These are phyloP conservation scores for Melikaiella ostensackeni DNA, from an alignment of 2,888 invertebrate species.

Conservation along the genomic window DNA sequence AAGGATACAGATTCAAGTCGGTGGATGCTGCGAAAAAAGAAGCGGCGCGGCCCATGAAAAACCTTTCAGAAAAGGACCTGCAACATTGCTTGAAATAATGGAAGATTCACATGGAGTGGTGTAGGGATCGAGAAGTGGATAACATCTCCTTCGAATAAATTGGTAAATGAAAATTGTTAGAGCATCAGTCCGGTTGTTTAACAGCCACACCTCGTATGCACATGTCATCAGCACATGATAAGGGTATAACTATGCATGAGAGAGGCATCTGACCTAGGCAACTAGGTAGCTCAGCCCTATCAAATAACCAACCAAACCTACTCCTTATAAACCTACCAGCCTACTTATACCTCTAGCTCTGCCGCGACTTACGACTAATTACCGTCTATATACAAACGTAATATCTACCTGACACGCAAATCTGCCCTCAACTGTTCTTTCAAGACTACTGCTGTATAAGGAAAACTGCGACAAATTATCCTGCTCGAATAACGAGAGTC, in stretches of 20 bases:
- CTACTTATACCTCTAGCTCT: conserved; percentile 35
- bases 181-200: too few species aligned
- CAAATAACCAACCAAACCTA: conserved; percentile 13
- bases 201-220: too few species aligned
- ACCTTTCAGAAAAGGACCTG: too few species aligned
- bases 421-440: conserved; percentile 39
- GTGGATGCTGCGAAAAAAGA: too few species aligned
- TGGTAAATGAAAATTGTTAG: too few species aligned
- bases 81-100: too few species aligned
- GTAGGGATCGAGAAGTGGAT: too few species aligned
- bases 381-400: conserved; percentile 50
- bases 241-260: too few species aligned
- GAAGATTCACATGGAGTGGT: too few species aligned
- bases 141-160: too few species aligned
- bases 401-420: conserved; percentile 51
- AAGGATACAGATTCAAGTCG: too few species aligned
- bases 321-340: conserved; percentile 38
- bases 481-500: conserved; percentile 2
- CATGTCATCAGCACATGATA: conserved; percentile 54
- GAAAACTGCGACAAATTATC: conserved; percentile 27
- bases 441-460: conserved; percentile 16
- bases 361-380: conserved; percentile 51
- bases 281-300: conserved; percentile 9
- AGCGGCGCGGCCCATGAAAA: too few species aligned
- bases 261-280: conserved; percentile 62